Evolutionary conservation across 2,113 vertebrate species (phyloP), one percentile per base, ranked within the genome.

Genomic region (Plectropomus leopardus): DNA sequence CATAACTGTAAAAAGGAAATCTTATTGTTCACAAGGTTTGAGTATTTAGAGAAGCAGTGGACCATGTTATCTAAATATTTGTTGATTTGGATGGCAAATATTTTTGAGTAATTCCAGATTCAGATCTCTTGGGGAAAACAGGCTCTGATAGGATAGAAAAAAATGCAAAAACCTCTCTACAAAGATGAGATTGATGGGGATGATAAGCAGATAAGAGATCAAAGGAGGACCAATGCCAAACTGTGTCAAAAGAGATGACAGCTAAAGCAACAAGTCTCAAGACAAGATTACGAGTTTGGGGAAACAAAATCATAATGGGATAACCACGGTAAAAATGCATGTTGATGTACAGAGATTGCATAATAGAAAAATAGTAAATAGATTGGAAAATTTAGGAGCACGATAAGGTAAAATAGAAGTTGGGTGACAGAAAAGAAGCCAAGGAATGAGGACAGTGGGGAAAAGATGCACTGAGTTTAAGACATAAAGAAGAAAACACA

Each of bases 401-500:
- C 40, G 2, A 40, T 32, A 32, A 44, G 48, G 48, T 66, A 19
- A 34, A 59, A 50, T 50, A 51, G 5, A 15, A 32, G 16, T 24
- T 53, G 17, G 4, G 23, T 66, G 16, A 61, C 7, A 58, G 34
- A 61, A 61, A 59, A 17, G 16, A 58, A 69, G 47, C 50, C 21
- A 47, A 17, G 1, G 36, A 2, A n/a, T n/a, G n/a, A n/a, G n/a
- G n/a, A n/a, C n/a, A n/a, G n/a, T n/a, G n/a, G n/a, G 59, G 21
- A 51, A 60, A 44, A 21, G 23, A 24, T 57, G 72, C 19, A 15
- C 26, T 23, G n/a, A 34, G 14, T 74, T 72, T 36, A 23, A 30
- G 26, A 51, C 28, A 40, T 67, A 53, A 81, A 69, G 26, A 73
- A 61, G 16, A 50, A 53, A 86, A 72, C 28, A 60, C 21, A 45